Base-by-base conservation (phyloP, 2,888 invertebrate species). In the Empis stercorea region DNA sequence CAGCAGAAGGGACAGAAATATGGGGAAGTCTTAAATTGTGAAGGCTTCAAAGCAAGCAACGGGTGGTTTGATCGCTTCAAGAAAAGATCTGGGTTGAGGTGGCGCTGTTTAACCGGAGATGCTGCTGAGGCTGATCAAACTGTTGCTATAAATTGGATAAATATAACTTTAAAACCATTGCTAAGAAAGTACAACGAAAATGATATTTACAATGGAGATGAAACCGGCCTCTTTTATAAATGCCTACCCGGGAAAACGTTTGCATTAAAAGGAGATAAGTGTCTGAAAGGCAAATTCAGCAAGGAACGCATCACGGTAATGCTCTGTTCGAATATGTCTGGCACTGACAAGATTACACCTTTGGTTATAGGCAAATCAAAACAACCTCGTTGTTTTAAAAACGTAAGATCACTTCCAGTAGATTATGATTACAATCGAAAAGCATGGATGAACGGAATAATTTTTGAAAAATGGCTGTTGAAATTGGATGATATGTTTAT, bases 381-480 rank as follows among this genome's bases (percentile, higher is more conserved):
- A 55, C 58, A 59, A 13, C 58, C 59, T 15, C 52, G 58, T 6
- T 63, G 61, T 55, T 63, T 64, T 27, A 60, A 59, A 49, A 57
- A 59, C 52, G 54, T 60, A 4, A 57, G 57, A 54, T 40, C 44
- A 14, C 45, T 52, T 23, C 44, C 60, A 49, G 57, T 53, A 6
- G 55, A 56, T 11, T 57, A 60, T 50, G 51, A 55, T 49, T 51
- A 49, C 10, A 57, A 60, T 46, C 51, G 54, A 44, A 56, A 55
- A 52, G 57, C 59, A 45, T 60, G 58, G 58, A 61, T 60, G 57
- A 58, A 39, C 30, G 37, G 30, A 17, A 37, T 41, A 13, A 36
- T 48, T 17, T 48, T 48, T 45, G 30, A 48, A 34, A 40, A 45
- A 30, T 48, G 48, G 48, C 48, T 48, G 30, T n/a, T 32, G 15